Evolutionary conservation across 2,113 vertebrate genomes (phyloP).

Genomic region (Martes martes): DNA sequence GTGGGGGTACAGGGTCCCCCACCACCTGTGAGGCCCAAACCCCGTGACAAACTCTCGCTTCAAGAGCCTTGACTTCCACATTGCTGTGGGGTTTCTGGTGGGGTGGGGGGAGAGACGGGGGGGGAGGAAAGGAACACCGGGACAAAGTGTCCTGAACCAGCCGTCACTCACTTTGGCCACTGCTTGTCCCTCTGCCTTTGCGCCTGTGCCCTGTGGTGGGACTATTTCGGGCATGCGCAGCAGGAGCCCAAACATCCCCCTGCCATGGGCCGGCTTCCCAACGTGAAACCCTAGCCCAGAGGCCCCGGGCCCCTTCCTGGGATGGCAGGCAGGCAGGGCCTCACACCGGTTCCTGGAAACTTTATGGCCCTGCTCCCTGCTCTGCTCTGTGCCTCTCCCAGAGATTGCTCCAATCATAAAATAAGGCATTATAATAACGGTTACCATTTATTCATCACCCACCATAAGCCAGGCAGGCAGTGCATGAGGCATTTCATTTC

Average conservation of each 20-base stretch:
- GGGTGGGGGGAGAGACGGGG: fast-evolving
- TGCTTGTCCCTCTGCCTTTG: not conserved
- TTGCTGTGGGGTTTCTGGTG: not conserved
- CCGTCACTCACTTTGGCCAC: not conserved
- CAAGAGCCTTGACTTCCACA: conserved; percentile 6
- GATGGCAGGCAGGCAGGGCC: not conserved
- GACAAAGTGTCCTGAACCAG: not conserved
- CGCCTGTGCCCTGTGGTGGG: not conserved
- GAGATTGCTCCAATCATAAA: not conserved
- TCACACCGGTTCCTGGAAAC: not conserved
- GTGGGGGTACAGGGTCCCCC: not conserved
- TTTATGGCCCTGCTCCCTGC: not conserved
- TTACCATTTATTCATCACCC: not conserved
- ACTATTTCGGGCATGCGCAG: not conserved
- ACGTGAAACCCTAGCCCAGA: not conserved
- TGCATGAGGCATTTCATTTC: not conserved
- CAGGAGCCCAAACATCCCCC: not conserved
- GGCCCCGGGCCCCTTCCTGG: not conserved
- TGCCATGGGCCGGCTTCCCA: not conserved
- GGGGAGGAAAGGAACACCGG: not conserved
- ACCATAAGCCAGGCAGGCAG: not conserved
- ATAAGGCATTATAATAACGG: not conserved
- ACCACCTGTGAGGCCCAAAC: not conserved
- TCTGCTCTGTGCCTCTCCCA: not conserved
- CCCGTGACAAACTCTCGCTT: not conserved